Evolutionary conservation across 2,888 invertebrate genomes (phyloP).

Genomic region (Lasioglossum oenotherae): DNA sequence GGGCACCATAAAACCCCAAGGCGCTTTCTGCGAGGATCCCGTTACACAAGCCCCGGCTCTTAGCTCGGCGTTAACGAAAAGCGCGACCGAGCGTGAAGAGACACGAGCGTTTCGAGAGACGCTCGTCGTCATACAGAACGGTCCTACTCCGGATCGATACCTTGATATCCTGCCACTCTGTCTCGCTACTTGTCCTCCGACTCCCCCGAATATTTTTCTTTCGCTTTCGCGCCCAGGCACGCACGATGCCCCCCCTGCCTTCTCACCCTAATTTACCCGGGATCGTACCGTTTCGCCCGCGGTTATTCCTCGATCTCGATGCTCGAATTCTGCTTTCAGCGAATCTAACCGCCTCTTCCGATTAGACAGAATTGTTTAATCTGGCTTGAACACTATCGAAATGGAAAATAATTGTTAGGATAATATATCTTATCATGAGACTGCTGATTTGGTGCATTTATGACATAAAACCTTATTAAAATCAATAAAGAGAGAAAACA

Average conservation of each 20-base stretch:
- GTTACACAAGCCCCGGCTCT: conserved; percentile 77
- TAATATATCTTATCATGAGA: background rate
- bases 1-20: conserved; percentile 77
- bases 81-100: conserved; percentile 77
- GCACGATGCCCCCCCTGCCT: conserved; percentile 41
- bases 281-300: conserved; percentile 52
- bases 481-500: no score
- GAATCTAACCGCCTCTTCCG: background rate
- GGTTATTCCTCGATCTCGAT: conserved; percentile 3
- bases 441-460: background rate
- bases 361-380: background rate
- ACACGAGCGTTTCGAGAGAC: conserved; percentile 73
- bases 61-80: conserved; percentile 78
- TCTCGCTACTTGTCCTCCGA: conserved; percentile 66
- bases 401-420: background rate
- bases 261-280: conserved; percentile 72
- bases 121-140: conserved; percentile 63
- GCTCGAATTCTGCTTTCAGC: background rate
- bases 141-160: conserved; percentile 68
- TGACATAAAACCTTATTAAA: no score
- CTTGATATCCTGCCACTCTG: conserved; percentile 73
- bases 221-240: conserved; percentile 52
- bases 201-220: conserved; percentile 71
- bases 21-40: conserved; percentile 78
- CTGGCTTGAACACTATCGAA: background rate